phyloP scores from a whole-genome alignment of 2,797 vertebrate species.

The Rachycentron canadum region DNA sequence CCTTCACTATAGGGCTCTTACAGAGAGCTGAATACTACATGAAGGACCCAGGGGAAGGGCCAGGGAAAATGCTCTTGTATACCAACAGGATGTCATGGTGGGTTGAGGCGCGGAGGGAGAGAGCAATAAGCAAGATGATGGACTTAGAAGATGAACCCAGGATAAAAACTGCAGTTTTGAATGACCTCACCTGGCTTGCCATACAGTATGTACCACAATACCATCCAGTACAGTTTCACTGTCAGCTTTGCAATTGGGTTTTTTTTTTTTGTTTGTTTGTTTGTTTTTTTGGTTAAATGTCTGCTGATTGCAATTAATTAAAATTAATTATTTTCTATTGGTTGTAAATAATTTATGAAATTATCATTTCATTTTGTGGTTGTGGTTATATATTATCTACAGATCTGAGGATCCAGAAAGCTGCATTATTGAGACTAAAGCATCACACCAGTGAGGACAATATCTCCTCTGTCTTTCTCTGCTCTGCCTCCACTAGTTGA shows the following conservation, averaged over 20 bases:
- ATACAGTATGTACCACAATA: slow-evolving; percentile 41
- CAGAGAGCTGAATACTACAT: slow-evolving; percentile 31
- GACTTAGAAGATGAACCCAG: slow-evolving; percentile 27
- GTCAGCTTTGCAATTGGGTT: not conserved
- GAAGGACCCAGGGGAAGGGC: slow-evolving; percentile 32
- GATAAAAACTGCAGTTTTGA: slow-evolving; percentile 15
- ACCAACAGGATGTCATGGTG: slow-evolving; percentile 61
- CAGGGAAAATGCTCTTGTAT: slow-evolving; percentile 38
- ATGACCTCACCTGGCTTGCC: slow-evolving; percentile 14
- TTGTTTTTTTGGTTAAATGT: slow-evolving; percentile 11
- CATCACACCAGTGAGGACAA: slow-evolving; percentile 49
- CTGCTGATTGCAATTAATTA: not conserved
- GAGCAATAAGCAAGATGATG: slow-evolving; percentile 29
- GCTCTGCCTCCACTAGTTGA: slow-evolving; percentile 20
- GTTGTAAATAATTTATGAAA: not conserved
- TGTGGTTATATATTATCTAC: slow-evolving; percentile 14
- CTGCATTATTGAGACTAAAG: slow-evolving; percentile 31
- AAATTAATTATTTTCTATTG: not conserved
- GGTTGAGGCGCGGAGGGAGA: slow-evolving; percentile 27
- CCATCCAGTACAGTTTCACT: not conserved
- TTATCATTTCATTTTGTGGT: not conserved
- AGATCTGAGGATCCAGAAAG: slow-evolving; percentile 29
- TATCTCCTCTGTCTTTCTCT: slow-evolving; percentile 64
- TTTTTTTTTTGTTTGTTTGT: not conserved
- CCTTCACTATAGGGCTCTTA: slow-evolving; percentile 47